phyloP scores from a whole-genome alignment of 2,113 vertebrate genomes.

The Gobio gobio region DNA sequence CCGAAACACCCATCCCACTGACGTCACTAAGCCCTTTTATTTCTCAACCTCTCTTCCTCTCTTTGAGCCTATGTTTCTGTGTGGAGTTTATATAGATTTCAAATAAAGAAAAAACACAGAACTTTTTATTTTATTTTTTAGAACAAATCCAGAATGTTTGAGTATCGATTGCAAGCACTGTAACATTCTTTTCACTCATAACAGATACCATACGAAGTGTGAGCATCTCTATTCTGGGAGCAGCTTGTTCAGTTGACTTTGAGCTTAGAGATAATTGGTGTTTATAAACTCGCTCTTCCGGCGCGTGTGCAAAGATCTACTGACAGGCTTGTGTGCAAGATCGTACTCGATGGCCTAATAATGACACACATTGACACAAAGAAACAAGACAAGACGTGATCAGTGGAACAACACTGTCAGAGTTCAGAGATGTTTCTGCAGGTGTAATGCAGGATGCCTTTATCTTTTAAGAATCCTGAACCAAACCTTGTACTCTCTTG shows the following conservation, averaged over 20 bases:
- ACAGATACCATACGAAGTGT: background rate
- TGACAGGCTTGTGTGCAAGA: background rate
- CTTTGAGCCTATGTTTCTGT: no score
- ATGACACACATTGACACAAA: conserved; percentile 25
- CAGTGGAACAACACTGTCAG: background rate
- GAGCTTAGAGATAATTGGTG: conserved; percentile 27
- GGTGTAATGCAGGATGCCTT: background rate
- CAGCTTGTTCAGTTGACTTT: conserved; percentile 16
- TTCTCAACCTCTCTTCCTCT: background rate
- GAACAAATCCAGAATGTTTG: background rate
- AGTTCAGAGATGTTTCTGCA: background rate
- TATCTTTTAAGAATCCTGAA: background rate
- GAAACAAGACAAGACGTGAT: background rate
- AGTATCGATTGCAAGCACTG: background rate
- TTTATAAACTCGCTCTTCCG: conserved; percentile 1
- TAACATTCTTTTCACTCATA: background rate
- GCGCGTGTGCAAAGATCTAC: background rate
- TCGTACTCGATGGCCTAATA: background rate
- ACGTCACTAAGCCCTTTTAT: background rate
- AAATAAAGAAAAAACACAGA: background rate
- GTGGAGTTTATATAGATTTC: background rate
- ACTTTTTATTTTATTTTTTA: no score
- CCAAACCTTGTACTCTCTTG: background rate
- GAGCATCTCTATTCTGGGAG: conserved; percentile 12
- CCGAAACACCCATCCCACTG: background rate